These are phyloP conservation scores for Squalus acanthias DNA, from an alignment of 2,797 vertebrate genomes.

Conservation along the genomic window DNA sequence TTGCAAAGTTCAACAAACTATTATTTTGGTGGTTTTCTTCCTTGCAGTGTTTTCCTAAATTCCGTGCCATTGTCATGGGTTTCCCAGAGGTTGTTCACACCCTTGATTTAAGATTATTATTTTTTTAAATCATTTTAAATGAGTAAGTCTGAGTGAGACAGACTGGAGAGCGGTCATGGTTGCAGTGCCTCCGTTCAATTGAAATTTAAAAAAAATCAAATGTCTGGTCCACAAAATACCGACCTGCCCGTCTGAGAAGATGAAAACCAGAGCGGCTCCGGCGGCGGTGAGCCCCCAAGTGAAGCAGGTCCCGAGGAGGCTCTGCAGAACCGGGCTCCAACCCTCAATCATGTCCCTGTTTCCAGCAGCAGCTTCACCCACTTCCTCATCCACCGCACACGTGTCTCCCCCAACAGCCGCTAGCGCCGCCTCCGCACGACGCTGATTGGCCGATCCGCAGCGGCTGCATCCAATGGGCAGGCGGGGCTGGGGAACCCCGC, in stretches of 20 bases:
- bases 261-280: slow-evolving; percentile 80
- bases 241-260: slow-evolving; percentile 84
- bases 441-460: rapidly evolving
- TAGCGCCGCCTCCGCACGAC: slow-evolving; percentile 43
- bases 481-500: slow-evolving; percentile 37
- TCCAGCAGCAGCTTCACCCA: slow-evolving; percentile 51
- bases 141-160: background rate
- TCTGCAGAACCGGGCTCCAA: slow-evolving; percentile 69
- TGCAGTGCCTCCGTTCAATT: background rate
- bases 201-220: background rate
- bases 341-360: slow-evolving; percentile 68
- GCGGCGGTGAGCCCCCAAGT: slow-evolving; percentile 90
- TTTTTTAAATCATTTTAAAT: background rate
- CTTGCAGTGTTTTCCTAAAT: background rate
- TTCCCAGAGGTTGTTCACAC: background rate
- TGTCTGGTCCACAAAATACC: background rate
- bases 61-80: background rate
- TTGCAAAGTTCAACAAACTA: background rate
- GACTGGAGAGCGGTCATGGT: background rate
- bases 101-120: background rate
- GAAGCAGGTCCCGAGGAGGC: slow-evolving; percentile 80
- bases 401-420: slow-evolving; percentile 48
- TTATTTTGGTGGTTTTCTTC: background rate
- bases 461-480: background rate
- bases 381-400: slow-evolving; percentile 65